Evolutionary conservation across 2,888 invertebrate species (phyloP).

Genomic region (Octodonta nipae): DNA sequence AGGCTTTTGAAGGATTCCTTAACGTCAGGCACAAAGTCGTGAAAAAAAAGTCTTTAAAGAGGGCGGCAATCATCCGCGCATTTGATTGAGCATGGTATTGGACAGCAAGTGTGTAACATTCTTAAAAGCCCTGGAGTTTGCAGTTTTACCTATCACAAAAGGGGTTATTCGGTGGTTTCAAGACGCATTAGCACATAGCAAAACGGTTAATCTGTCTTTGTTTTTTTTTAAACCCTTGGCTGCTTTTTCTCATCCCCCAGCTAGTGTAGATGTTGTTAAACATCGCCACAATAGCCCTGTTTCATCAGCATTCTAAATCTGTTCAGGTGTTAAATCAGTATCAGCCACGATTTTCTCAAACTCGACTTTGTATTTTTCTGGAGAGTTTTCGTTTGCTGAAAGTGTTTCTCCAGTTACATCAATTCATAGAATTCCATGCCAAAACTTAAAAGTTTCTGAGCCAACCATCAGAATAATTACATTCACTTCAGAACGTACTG

Average conservation of each 20-base stretch:
- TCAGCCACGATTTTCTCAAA: slow-evolving; percentile 1
- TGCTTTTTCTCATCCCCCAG: background rate
- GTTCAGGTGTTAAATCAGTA: no score
- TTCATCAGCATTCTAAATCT: background rate
- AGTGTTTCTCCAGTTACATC: slow-evolving; percentile 1
- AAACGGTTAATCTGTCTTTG: background rate
- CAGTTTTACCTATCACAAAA: slow-evolving; percentile 4
- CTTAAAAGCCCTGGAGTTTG: slow-evolving; percentile 1
- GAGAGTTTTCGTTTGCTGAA: background rate
- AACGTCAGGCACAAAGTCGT: slow-evolving; percentile 3
- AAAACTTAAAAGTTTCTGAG: background rate
- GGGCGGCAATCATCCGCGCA: slow-evolving; percentile 4
- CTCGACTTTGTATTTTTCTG: background rate
- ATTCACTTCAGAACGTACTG: slow-evolving; percentile 1
- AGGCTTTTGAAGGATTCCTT: slow-evolving; percentile 2
- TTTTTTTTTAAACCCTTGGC: no score
- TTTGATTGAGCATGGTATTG: slow-evolving; percentile 5
- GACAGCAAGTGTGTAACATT: slow-evolving; percentile 4
- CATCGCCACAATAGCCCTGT: slow-evolving; percentile 1
- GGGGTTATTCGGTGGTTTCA: slow-evolving; percentile 3
- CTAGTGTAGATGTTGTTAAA: slow-evolving; percentile 2
- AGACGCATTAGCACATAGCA: slow-evolving; percentile 3
- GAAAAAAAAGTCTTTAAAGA: no score
- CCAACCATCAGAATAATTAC: background rate
- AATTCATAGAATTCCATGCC: background rate